Evolutionary conservation across 1,140 invertebrate species (phyloP).

Genomic region (Drosophila orena): DNA sequence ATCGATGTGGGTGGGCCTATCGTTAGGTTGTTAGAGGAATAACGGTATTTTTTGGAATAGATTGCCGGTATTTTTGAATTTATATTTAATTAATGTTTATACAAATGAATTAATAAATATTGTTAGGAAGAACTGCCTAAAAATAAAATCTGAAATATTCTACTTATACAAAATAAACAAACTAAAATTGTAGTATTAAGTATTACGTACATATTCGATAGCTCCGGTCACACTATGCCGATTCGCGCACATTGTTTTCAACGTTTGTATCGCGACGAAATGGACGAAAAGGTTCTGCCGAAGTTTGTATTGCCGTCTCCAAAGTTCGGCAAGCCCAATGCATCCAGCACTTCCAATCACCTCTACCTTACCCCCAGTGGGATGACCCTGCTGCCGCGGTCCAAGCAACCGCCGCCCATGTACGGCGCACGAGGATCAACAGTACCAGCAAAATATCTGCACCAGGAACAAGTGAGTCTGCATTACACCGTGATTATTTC

Average conservation of each 20-base stretch:
- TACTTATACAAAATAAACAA: too few relatives aligned
- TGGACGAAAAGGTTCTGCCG: slow-evolving; percentile 44
- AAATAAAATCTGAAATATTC: too few relatives aligned
- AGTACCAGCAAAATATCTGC: slow-evolving; percentile 67
- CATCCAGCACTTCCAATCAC: slow-evolving; percentile 17
- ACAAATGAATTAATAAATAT: too few relatives aligned
- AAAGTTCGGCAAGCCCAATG: slow-evolving; percentile 63
- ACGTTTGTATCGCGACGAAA: slow-evolving; percentile 27
- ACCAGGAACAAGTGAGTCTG: slow-evolving; percentile 25
- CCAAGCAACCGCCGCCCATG: slow-evolving; percentile 84
- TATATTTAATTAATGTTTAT: too few relatives aligned
- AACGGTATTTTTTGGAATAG: not conserved
- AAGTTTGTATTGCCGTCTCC: slow-evolving; percentile 73
- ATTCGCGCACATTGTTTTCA: slow-evolving; percentile 52
- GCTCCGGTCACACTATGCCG: slow-evolving; percentile 1
- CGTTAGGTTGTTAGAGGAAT: not conserved
- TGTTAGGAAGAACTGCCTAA: too few relatives aligned
- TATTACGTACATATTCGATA: not conserved
- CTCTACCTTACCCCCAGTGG: slow-evolving; percentile 79
- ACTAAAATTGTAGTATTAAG: not conserved
- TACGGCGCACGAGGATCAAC: slow-evolving; percentile 84
- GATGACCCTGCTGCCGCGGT: slow-evolving; percentile 72
- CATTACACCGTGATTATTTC: too few relatives aligned
- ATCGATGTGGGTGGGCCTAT: slow-evolving; percentile 11
- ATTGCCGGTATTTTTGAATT: too few relatives aligned